These are phyloP conservation scores for Columba janthina DNA, from an alignment of 2,113 vertebrate genomes.

Conservation along the genomic window DNA sequence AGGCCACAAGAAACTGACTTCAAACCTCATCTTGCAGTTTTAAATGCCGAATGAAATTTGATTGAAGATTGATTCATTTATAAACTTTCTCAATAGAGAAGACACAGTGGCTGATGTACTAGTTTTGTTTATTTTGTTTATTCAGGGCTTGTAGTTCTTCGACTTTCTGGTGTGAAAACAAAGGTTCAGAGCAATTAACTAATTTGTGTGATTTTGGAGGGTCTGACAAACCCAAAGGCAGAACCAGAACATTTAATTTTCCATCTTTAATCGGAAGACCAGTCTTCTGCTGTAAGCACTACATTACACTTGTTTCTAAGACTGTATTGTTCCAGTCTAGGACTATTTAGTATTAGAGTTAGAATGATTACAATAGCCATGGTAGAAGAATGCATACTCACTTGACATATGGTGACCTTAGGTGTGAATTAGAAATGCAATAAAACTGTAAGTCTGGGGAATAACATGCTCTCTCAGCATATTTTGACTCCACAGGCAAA, in stretches of 20 bases:
- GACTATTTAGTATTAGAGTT: conserved; percentile 23
- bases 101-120: not conserved
- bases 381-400: conserved; percentile 7
- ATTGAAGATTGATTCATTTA: not conserved
- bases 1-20: not conserved
- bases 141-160: not conserved
- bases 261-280: not conserved
- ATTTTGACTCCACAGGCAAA: conserved; percentile 41
- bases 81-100: not conserved
- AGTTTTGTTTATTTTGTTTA: not conserved
- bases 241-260: not conserved
- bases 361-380: conserved; percentile 24
- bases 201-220: not conserved
- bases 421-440: conserved; percentile 58
- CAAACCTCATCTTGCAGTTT: not conserved
- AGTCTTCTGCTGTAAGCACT: not conserved
- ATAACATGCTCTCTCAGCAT: conserved; percentile 65
- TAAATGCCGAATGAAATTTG: not conserved
- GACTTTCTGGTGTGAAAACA: accelerated
- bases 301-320: not conserved
- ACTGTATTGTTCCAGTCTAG: not conserved
- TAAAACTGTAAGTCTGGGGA: conserved; percentile 64
- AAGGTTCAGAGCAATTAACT: not conserved
- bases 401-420: conserved; percentile 68
- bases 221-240: not conserved